These are phyloP conservation scores for Andrena bicolor DNA, from an alignment of 2,888 invertebrate genomes.

Conservation along the genomic window DNA sequence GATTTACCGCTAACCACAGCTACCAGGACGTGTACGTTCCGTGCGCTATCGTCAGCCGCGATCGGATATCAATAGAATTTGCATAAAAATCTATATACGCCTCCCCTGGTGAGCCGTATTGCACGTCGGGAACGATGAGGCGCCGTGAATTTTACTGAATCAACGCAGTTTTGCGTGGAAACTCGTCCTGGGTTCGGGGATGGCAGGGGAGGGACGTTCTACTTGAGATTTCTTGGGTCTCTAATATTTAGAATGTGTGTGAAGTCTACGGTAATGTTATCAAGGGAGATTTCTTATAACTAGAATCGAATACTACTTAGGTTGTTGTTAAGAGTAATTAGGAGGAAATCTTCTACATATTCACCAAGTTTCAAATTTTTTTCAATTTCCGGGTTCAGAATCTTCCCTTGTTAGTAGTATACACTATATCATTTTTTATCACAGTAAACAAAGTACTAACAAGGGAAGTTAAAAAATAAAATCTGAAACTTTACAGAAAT, in stretches of 20 bases:
- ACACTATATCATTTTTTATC: background rate
- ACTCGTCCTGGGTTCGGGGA: background rate
- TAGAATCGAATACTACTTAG: too few species aligned
- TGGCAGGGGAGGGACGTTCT: background rate
- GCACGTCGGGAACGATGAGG: slow-evolving; percentile 62
- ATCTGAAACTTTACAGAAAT: too few species aligned
- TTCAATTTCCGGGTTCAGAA: too few species aligned
- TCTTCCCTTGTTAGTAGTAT: background rate
- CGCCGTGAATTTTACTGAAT: slow-evolving; percentile 58
- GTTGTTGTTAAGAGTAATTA: too few species aligned
- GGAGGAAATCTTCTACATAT: too few species aligned
- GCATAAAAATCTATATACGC: slow-evolving; percentile 84
- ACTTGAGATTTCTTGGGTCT: background rate
- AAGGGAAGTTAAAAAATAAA: too few species aligned
- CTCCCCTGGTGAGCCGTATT: slow-evolving; percentile 66
- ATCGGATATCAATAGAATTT: slow-evolving; percentile 84
- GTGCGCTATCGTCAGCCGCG: slow-evolving; percentile 77
- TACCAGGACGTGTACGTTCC: slow-evolving; percentile 77
- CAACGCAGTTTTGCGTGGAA: slow-evolving; percentile 40
- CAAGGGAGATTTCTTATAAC: too few species aligned
- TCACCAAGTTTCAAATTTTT: too few species aligned
- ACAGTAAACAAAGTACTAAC: background rate
- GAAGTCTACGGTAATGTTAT: too few species aligned
- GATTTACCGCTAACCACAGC: slow-evolving; percentile 72
- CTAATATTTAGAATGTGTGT: background rate